Evolutionary conservation across 2,797 vertebrate genomes (phyloP).

Genomic region (Pseudocheirus occidentalis): DNA sequence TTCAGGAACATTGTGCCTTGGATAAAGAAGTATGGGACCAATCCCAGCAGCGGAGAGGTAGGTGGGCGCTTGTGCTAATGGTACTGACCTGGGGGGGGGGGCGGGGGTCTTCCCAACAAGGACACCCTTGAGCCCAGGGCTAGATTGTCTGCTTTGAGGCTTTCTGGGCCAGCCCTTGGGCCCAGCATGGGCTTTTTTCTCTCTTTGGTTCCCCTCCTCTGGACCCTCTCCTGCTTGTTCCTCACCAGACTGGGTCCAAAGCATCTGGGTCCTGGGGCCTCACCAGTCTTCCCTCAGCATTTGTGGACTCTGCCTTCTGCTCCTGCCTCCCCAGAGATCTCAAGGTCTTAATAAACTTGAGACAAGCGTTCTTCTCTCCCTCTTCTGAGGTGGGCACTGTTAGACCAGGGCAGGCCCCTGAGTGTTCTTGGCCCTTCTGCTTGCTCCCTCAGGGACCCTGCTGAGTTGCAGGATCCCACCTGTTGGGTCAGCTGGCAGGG

Average conservation of each 20-base stretch:
- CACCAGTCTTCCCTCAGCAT: not conserved
- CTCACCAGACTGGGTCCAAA: not conserved
- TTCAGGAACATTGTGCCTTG: slow-evolving; percentile 96
- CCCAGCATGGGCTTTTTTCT: not conserved
- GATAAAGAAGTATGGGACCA: slow-evolving; percentile 97
- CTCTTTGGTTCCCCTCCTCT: not conserved
- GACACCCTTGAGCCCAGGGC: not conserved
- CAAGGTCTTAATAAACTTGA: no score
- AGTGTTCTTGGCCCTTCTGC: no score
- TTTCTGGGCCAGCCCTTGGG: no score
- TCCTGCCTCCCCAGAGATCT: no score
- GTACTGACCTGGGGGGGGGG: not conserved
- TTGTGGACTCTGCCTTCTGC: no score
- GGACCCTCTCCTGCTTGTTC: not conserved
- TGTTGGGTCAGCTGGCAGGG: no score
- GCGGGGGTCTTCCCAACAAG: not conserved
- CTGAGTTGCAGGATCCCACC: no score
- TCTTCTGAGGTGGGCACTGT: no score
- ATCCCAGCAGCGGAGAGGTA: slow-evolving; percentile 95
- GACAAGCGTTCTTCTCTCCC: no score
- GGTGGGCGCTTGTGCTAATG: slow-evolving; percentile 40
- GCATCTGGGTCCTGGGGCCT: not conserved
- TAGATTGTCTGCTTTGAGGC: no score
- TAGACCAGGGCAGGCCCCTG: no score
- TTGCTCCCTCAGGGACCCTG: no score